phyloP scores from a whole-genome alignment of 2,113 vertebrate species.

The Diadophis punctatus region DNA sequence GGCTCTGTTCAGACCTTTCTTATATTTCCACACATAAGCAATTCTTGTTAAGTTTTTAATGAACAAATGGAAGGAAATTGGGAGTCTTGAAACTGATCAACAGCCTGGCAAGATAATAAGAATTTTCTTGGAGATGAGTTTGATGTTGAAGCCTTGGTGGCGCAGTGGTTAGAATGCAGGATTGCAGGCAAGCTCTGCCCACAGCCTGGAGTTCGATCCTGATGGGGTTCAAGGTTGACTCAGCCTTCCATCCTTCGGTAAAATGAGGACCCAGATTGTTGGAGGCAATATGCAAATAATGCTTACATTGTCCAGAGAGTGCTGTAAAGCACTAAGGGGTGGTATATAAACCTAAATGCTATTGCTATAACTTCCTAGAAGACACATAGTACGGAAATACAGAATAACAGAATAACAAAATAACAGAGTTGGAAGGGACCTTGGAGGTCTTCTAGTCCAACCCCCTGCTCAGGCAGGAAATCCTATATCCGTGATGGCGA shows the following conservation, averaged over 20 bases:
- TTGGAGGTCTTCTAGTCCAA: not conserved
- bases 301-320: not conserved
- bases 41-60: not conserved
- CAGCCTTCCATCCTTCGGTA: not conserved
- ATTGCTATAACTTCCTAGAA: not conserved
- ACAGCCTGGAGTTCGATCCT: not conserved
- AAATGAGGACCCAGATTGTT: not conserved
- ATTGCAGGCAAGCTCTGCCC: not conserved
- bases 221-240: not conserved
- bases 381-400: not conserved
- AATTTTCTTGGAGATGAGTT: not conserved
- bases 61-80: not conserved
- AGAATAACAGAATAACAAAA: not conserved
- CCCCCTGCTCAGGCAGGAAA: not conserved
- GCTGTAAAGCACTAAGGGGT: not conserved
- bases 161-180: not conserved
- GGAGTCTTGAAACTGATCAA: not conserved
- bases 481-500: no score
- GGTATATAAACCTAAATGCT: not conserved
- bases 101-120: not conserved
- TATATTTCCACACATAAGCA: not conserved
- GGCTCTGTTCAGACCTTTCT: not conserved
- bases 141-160: not conserved
- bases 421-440: not conserved
- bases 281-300: not conserved